phyloP scores from a whole-genome alignment of 2,113 vertebrate species.

The Brachyistius frenatus region DNA sequence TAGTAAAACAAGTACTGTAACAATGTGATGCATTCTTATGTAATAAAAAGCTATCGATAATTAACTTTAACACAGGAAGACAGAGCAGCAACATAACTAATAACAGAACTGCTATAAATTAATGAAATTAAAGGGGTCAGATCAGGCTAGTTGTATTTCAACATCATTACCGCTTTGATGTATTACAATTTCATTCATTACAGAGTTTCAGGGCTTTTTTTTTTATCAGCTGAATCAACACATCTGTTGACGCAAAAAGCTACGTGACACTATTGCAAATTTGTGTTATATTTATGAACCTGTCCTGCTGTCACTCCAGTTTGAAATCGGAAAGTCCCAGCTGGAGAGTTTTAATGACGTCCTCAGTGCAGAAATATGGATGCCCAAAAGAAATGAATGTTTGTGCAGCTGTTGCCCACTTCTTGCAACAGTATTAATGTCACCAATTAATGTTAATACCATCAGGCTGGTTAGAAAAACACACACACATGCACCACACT shows the following conservation, averaged over 20 bases:
- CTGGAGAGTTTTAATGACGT: slow-evolving; percentile 6
- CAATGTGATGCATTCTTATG: too few species aligned
- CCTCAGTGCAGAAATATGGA: not conserved
- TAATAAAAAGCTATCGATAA: too few species aligned
- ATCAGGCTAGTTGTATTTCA: too few species aligned
- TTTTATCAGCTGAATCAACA: not conserved
- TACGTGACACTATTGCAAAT: not conserved
- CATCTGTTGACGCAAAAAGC: not conserved
- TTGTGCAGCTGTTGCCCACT: not conserved
- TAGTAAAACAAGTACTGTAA: too few species aligned
- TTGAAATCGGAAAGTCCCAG: slow-evolving; percentile 6
- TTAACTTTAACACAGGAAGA: too few species aligned
- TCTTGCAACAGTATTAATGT: slow-evolving; percentile 7
- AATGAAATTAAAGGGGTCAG: not conserved
- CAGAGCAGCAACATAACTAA: not conserved
- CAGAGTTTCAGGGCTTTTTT: not conserved
- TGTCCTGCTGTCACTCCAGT: slow-evolving; percentile 11
- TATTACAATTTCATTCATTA: not conserved
- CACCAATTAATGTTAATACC: not conserved
- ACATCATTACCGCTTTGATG: too few species aligned
- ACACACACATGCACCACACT: not conserved
- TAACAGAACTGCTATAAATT: not conserved
- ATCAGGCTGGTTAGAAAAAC: not conserved
- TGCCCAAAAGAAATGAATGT: slow-evolving; percentile 5
- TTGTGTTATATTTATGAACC: not conserved